phyloP scores from a whole-genome alignment of 2,113 vertebrate genomes.

The Sorex fumeus region DNA sequence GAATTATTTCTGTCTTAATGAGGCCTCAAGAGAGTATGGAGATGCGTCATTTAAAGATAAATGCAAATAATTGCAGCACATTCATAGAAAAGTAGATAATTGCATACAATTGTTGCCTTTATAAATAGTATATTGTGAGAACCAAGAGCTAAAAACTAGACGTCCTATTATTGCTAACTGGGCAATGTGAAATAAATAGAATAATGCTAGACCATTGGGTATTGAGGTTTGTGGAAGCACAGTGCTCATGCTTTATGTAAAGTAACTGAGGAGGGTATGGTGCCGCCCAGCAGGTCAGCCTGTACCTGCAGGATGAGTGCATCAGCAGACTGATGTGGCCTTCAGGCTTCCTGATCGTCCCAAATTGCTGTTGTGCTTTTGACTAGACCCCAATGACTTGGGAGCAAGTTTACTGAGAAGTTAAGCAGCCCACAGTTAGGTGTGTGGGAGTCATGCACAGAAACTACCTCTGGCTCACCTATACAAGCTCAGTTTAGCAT shows the following conservation, averaged over 20 bases:
- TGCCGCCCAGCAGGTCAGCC: too few species aligned
- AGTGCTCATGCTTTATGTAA: neutral
- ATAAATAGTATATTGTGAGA: neutral
- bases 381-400: too few species aligned
- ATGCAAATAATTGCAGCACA: slow-evolving; percentile 17
- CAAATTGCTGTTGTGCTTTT: too few species aligned
- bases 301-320: too few species aligned
- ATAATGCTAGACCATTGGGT: neutral
- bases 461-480: too few species aligned
- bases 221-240: neutral
- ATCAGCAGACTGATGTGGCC: too few species aligned
- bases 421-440: too few species aligned
- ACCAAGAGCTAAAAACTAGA: neutral
- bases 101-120: neutral
- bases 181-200: neutral
- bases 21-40: slow-evolving; percentile 10
- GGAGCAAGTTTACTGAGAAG: too few species aligned
- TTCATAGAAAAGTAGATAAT: slow-evolving; percentile 16
- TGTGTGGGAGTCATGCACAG: too few species aligned
- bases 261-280: neutral
- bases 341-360: too few species aligned
- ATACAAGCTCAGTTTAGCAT: too few species aligned
- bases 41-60: slow-evolving; percentile 44
- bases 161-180: neutral
- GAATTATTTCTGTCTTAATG: slow-evolving; percentile 49